Evolutionary conservation across 2,113 vertebrate genomes (phyloP), one percentile per base, ranked within the genome.

Genomic region (Chrysochloris asiatica): DNA sequence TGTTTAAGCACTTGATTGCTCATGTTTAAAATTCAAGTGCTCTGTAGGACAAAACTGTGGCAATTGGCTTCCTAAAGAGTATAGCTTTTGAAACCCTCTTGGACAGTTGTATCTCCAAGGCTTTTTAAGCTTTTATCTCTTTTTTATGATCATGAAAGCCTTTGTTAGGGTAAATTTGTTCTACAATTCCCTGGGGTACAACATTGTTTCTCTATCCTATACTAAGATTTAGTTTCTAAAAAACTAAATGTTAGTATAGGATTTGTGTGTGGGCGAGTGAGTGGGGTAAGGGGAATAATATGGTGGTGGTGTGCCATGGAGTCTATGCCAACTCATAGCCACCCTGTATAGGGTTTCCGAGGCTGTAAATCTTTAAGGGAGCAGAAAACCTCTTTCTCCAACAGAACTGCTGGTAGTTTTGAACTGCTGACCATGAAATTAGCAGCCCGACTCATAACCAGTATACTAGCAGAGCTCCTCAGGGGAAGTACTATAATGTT

Each of bases 241-340:
- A 87, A 86, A 91, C 83, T 61, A 86, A 95, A 85, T 86, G 43
- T 89, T 79, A 13, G 4, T 72, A 67, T 45, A 80, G 59, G 54
- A 7, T 8, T 63, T 69, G n/a, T n/a, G n/a, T n/a, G n/a, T n/a
- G n/a, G n/a, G n/a, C n/a, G n/a, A n/a, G n/a, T n/a, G n/a, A n/a
- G n/a, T 54, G 52, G 21, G 13, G 52, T 21, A 17, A 43, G 45
- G 71, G 50, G 69, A 50, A 2, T 54, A 33, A 72, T 33, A 67
- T 2, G 36, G 52, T 59, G 22, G 52, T 14, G n/a, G n/a, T n/a
- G n/a, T n/a, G n/a, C n/a, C n/a, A n/a, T n/a, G n/a, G n/a, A n/a
- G n/a, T n/a, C n/a, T n/a, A n/a, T n/a, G n/a, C n/a, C n/a, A n/a
- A n/a, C n/a, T n/a, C n/a, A n/a, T n/a, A n/a, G n/a, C n/a, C n/a